Base-by-base conservation (phyloP, 2,113 vertebrate species). In the Colius striatus region DNA sequence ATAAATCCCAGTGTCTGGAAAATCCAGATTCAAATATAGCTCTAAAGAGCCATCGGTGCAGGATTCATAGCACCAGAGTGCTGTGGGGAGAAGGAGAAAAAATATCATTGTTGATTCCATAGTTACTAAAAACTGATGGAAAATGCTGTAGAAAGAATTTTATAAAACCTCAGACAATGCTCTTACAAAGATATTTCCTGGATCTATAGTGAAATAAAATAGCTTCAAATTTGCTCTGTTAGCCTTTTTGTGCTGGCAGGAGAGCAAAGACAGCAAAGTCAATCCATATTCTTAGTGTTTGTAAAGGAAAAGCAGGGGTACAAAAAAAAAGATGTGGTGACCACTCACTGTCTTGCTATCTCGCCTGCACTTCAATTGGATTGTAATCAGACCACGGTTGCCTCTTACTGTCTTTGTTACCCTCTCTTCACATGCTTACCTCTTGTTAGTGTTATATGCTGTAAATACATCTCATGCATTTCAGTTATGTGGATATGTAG, bases 221-320 rank as follows among this genome's bases (percentile, higher is more conserved):
- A 82, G 32, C 85, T 92, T 65, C 63, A 90, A 70, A 51, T 41
- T 84, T 71, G 77, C 53, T 70, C 79, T 92, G 57, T 86, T 34
- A 45, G 55, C 80, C 32, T 30, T 29, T n/a, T 92, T 92, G 41
- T 88, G 77, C 68, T 73, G 89, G 83, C 87, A 93, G 94, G 85
- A 87, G 47, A 87, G 76, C n/a, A 43, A 87, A 89, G 62, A 50
- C 67, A 80, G 53, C 53, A 84, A 96, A 96, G 91, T 38, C 89
- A 97, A 95, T 48, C 82, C 93, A 53, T 93, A 86, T 84, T 67
- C 53, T 74, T 77, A n/a, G 51, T 84, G 51, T 63, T 76, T 84
- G n/a, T 84, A 68, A 92, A 41, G 61, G 65, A 38, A 19, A 86
- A 87, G 15, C 29, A 75, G 27, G 10, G 48, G 27, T 36, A 60